Evolutionary conservation across 2,888 invertebrate species (phyloP).

Genomic region (Mesodorylaimus sp.): DNA sequence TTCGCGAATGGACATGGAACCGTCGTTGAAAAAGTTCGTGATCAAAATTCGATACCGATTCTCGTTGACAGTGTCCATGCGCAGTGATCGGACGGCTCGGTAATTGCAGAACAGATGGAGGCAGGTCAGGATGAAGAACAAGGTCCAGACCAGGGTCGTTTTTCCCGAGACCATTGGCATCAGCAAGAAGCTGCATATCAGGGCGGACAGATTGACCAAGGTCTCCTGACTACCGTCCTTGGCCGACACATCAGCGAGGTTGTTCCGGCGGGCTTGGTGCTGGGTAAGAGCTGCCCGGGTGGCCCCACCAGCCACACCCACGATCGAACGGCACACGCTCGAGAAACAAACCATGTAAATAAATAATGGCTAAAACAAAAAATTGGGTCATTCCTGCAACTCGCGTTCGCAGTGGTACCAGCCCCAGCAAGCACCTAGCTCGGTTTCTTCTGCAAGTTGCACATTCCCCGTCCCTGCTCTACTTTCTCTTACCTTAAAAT

Average conservation of each 20-base stretch:
- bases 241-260: slow-evolving; percentile 69
- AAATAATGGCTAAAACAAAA: slow-evolving; percentile 32
- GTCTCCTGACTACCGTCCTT: slow-evolving; percentile 96
- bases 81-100: slow-evolving; percentile 58
- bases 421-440: not conserved
- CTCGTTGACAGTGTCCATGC: slow-evolving; percentile 55
- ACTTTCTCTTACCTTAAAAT: slow-evolving; percentile 34
- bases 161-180: slow-evolving; percentile 43
- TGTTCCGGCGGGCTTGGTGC: slow-evolving; percentile 71
- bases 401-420: not conserved
- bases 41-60: not conserved
- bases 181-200: slow-evolving; percentile 55
- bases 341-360: slow-evolving; percentile 33
- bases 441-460: too few species aligned
- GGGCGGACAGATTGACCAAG: slow-evolving; percentile 69
- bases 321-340: slow-evolving; percentile 43
- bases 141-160: slow-evolving; percentile 37
- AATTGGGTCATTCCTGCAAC: slow-evolving; percentile 17
- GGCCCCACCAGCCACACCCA: slow-evolving; percentile 68
- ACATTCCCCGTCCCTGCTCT: too few species aligned
- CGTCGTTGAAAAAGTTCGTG: too few species aligned
- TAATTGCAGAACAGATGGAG: slow-evolving; percentile 73
- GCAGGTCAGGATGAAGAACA: slow-evolving; percentile 53
- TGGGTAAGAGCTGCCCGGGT: slow-evolving; percentile 76
- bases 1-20: slow-evolving; percentile 45